These are phyloP conservation scores for Lepisosteus oculatus DNA, from an alignment of 2,113 vertebrate genomes.

Conservation along the genomic window DNA sequence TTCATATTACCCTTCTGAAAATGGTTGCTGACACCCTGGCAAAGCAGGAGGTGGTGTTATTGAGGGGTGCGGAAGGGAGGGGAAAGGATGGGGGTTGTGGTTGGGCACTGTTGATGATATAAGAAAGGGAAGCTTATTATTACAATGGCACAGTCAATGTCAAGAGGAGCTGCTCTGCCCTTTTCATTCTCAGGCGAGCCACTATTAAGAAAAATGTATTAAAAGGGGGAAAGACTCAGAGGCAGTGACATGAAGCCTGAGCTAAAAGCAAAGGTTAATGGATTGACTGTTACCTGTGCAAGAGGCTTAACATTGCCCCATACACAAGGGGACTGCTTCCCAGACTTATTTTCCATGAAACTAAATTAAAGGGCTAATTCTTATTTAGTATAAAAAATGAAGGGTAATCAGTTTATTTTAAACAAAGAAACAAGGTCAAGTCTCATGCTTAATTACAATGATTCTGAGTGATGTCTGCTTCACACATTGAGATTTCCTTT, in stretches of 20 bases:
- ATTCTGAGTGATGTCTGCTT: slow-evolving; percentile 48
- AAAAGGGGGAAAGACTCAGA: slow-evolving; percentile 66
- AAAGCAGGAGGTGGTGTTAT: slow-evolving; percentile 50
- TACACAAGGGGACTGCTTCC: slow-evolving; percentile 72
- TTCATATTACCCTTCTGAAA: slow-evolving; percentile 86
- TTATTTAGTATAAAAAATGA: slow-evolving; percentile 63
- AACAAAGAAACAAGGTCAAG: slow-evolving; percentile 57
- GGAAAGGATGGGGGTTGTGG: slow-evolving; percentile 40
- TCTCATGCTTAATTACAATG: slow-evolving; percentile 47
- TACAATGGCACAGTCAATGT: slow-evolving; percentile 81
- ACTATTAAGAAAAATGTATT: slow-evolving; percentile 86
- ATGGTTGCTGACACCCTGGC: slow-evolving; percentile 75
- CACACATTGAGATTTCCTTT: neutral
- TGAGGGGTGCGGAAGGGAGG: slow-evolving; percentile 22
- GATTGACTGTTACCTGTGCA: slow-evolving; percentile 94
- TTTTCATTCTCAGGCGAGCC: slow-evolving; percentile 80
- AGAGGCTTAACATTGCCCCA: slow-evolving; percentile 69
- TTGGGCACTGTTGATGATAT: slow-evolving; percentile 54
- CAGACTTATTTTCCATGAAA: slow-evolving; percentile 55
- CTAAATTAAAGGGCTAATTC: slow-evolving; percentile 71
- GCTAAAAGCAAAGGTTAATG: slow-evolving; percentile 96
- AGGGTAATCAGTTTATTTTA: slow-evolving; percentile 47
- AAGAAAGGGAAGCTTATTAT: slow-evolving; percentile 79
- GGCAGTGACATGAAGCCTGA: slow-evolving; percentile 72
- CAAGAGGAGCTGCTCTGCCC: slow-evolving; percentile 79